Base-by-base conservation (phyloP, 2,797 vertebrate species). In the Galago senegalensis region DNA sequence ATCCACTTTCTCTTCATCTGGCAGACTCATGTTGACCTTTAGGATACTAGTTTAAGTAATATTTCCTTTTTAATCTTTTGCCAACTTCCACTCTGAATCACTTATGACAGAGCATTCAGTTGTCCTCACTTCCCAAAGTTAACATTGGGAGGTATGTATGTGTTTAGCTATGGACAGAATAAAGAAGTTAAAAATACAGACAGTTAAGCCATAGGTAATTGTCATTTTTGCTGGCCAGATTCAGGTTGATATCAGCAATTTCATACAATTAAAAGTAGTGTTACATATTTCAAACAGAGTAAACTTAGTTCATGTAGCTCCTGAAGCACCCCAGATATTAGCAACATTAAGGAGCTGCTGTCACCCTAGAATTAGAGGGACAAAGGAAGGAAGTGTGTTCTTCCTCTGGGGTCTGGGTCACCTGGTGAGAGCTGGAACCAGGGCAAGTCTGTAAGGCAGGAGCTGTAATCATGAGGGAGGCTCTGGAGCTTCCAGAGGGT, bases 391-490 rank as follows among this genome's bases (percentile, higher is more conserved):
- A 17, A 3, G 12, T 1, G 11, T 25, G 12, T 18, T 31, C 60
- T n/a, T 67, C 31, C 34, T 46, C n/a, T 3, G 25, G n/a, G 6
- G 25, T 1, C 5, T 58, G n/a, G 10, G 6, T 40, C 27, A 12
- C 7, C 25, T 34, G 46, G 10, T 70, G 31, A n/a, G 84, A 49
- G 12, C 0, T 46, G 2, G 67, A 58, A 56, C 21, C 53, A 17
- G 0, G 16, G 27, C 31, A 16, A 2, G 0, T 67, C 34, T 70
- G 1, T 31, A 10, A 40, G 14, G 7, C 10, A 83, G 6, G 23
- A 84, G 16, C 49, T 61, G 12, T 10, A 65, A 11, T 5, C 20
- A 81, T 31, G 65, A 17, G 65, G 17, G 4, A 29, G 40, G 0
- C 9, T 10, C 11, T 25, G 8, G 12, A 49, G 23, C 9, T 69